Base-by-base conservation (phyloP, 2,797 vertebrate species). In the Sebastes baramenuke region DNA sequence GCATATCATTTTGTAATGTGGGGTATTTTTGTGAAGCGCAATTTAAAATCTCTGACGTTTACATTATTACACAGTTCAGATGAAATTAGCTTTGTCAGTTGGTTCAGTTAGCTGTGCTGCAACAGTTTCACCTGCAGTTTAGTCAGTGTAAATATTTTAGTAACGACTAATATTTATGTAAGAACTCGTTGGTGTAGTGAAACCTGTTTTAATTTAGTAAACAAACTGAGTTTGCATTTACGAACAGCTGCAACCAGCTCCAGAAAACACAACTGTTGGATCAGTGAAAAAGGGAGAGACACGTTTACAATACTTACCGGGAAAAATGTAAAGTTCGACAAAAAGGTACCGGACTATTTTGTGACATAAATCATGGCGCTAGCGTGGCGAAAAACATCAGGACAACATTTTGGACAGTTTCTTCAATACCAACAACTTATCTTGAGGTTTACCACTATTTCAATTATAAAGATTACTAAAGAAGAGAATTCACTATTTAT, bases 371-470 rank as follows among this genome's bases (percentile, higher is more conserved):
- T 78, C 2, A 8, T 20, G 4, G 34, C 9, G 13, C 54, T 75
- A 75, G 55, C 22, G 58, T 85, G 75, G 77, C 62, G 60, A 77
- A 84, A 82, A 87, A 69, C 18, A 67, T 72, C 29, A 69, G 54
- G 54, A 24, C 11, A 56, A 66, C 16, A 62, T 62, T 66, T 61
- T 52, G 59, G 30, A 80, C 8, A 60, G 20, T 84, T 77, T 76
- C 46, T 72, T 59, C 0, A 66, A 65, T 36, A 77, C 38, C 27
- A 79, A 62, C 27, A 68, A 42, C 22, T 13, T 1, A 75, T 69
- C 12, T 61, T 25, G 54, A 82, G 4, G 66, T 88, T 71, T 82
- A 75, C 38, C 16, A 74, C 13, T 69, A 38, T 77, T 85, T 81
- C 30, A 66, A 58, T 72, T 34, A 54, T 46, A 16, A 70, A 64